These are phyloP conservation scores for Conomelus anceps DNA, from an alignment of 2,888 invertebrate species.

Conservation along the genomic window DNA sequence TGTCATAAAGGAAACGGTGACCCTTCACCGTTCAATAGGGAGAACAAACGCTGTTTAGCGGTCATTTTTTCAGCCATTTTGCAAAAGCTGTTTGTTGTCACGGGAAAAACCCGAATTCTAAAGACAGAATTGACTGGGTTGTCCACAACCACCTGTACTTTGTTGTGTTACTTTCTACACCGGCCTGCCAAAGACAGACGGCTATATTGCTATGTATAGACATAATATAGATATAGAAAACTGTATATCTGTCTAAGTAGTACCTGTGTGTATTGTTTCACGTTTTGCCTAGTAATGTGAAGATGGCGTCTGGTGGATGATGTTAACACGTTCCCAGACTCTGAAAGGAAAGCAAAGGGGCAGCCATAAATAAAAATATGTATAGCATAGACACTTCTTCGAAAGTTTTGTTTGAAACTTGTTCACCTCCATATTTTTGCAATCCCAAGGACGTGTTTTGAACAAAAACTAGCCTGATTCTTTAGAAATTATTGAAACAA, in stretches of 20 bases:
- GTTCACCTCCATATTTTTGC: background rate
- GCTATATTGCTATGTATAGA: too few species aligned
- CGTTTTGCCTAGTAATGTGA: background rate
- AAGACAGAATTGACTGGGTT: background rate
- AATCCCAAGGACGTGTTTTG: background rate
- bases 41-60: background rate
- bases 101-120: background rate
- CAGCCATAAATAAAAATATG: background rate
- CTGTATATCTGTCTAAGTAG: too few species aligned
- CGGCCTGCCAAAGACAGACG: background rate
- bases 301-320: background rate
- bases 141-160: background rate
- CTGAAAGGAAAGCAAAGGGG: background rate
- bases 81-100: background rate
- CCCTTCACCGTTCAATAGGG: background rate
- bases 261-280: background rate
- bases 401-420: background rate
- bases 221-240: too few species aligned
- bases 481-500: background rate
- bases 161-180: background rate
- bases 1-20: background rate
- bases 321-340: background rate
- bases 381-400: background rate
- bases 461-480: background rate
- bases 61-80: background rate